A percentile compares a stretch with the other conserved stretches of the same genome.
phyloP scores from a whole-genome alignment of 2,888 invertebrate genomes.

The Halictus quadricinctus region DNA sequence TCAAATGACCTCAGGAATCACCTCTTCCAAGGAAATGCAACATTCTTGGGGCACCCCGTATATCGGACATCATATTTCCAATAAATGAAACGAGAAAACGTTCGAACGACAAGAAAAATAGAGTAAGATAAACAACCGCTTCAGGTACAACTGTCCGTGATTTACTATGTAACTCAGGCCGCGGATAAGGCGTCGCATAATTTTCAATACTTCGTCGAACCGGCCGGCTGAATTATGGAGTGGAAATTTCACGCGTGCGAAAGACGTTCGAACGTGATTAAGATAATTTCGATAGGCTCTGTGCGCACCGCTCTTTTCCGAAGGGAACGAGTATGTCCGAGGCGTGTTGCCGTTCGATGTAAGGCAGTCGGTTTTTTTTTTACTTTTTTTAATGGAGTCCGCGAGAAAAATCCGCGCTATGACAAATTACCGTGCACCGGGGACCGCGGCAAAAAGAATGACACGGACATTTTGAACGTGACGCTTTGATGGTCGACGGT shows the following conservation, averaged over 20 bases:
- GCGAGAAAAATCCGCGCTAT: slow-evolving; percentile 8
- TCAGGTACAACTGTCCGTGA: not conserved
- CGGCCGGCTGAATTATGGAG: not conserved
- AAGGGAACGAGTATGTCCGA: not conserved
- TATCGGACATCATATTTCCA: not conserved
- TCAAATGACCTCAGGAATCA: no score
- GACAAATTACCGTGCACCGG: slow-evolving; percentile 35
- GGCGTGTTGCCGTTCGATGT: not conserved
- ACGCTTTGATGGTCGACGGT: slow-evolving; percentile 31
- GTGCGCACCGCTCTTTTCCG: not conserved
- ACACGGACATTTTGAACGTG: slow-evolving; percentile 33
- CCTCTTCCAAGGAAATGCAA: no score
- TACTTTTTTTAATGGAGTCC: slow-evolving; percentile 12
- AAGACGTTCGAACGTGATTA: not conserved
- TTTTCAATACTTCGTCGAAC: not conserved
- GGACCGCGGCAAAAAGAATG: slow-evolving; percentile 18
- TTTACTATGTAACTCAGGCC: not conserved
- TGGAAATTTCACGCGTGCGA: not conserved
- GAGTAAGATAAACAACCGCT: not conserved
- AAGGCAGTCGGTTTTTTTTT: not conserved
- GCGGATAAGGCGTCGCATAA: not conserved
- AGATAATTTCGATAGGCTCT: not conserved
- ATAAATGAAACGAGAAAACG: not conserved
- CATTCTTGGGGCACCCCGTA: not conserved
- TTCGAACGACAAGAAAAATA: not conserved